Evolutionary conservation across 1,140 invertebrate genomes (phyloP).

Genomic region (Sweltsa coloradensis): DNA sequence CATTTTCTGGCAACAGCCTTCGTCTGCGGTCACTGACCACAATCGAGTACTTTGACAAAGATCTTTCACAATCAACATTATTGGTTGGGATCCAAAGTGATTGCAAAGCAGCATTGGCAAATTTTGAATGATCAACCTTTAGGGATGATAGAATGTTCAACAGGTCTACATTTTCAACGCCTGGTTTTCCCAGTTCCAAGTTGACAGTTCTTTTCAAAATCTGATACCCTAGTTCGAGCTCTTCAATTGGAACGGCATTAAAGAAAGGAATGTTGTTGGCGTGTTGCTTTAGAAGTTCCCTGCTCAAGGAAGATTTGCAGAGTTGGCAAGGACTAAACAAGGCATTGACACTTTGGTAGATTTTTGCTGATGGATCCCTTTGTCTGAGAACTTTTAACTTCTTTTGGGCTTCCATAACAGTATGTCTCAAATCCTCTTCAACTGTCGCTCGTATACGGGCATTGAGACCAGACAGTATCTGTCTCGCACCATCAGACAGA

Average conservation of each 20-base stretch:
- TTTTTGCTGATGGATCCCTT: not conserved
- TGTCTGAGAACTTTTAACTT: conserved; percentile 1
- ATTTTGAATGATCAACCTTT: conserved; percentile 1
- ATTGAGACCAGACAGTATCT: not conserved
- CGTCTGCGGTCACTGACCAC: not conserved
- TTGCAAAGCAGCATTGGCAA: conserved; percentile 1
- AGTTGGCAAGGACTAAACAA: not conserved
- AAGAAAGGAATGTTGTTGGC: not conserved
- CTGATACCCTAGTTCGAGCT: not conserved
- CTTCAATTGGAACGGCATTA: not conserved
- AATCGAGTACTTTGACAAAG: conserved; percentile 2
- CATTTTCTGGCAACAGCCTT: conserved; percentile 4
- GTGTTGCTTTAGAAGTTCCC: not conserved
- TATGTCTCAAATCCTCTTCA: not conserved
- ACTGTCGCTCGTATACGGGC: not conserved
- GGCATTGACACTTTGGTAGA: not conserved
- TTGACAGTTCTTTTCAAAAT: not conserved
- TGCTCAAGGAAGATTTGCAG: too few species aligned
- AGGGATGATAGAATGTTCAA: not conserved
- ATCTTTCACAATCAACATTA: conserved; percentile 3
- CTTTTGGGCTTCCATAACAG: not conserved
- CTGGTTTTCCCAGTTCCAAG: not conserved
- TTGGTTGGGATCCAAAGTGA: conserved; percentile 1
- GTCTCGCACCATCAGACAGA: not conserved
- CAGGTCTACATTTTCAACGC: not conserved